Evolutionary conservation across 2,113 vertebrate species (phyloP), one percentile per base, ranked within the genome.

Genomic region (Callipepla californica): DNA sequence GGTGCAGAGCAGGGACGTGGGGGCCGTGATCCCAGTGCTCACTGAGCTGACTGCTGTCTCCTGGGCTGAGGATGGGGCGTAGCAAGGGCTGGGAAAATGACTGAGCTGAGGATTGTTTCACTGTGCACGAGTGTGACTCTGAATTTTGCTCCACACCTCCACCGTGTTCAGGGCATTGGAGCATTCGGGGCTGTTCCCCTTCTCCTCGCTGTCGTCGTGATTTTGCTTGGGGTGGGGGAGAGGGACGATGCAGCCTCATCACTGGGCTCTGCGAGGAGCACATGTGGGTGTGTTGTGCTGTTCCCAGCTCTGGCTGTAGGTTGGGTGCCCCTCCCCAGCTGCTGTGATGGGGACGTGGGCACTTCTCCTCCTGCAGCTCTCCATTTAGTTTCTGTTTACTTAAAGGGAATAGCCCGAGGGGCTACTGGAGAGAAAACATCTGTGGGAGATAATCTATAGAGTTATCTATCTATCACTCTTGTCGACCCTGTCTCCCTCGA

Each of bases 371-470:
- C 90, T 55, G 93, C 55, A 57, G 70, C 84, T 94, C 95, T 97
- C 98, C 95, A 94, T 98, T 98, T 97, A 95, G 97, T 97, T 97
- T 98, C 97, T 98, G 98, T 98, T 98, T 98, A 98, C 97, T 98
- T 98, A 98, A 97, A 97, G 97, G 98, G 98, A 97, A 97, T 96
- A 91, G 97, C 97, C 94, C 69, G 87, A 93, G 93, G 96, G 97
- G 97, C 97, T 97, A 96, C 97, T 87, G 96, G 97, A 97, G 97
- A 97, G 97, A 98, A 98, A 98, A 98, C 98, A 98, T 98, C 98
- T 98, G 98, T 97, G 96, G 97, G 97, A 98, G 97, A 98, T 98
- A 98, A 98, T 98, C 98, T 98, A 98, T 97, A 97, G 86, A 93
- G 98, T 97, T 97, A 98, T 98, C 98, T 98, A 98, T 98, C 97